These are phyloP conservation scores for Chrysomallon squamiferum DNA, from an alignment of 1,140 invertebrate species.

Conservation along the genomic window DNA sequence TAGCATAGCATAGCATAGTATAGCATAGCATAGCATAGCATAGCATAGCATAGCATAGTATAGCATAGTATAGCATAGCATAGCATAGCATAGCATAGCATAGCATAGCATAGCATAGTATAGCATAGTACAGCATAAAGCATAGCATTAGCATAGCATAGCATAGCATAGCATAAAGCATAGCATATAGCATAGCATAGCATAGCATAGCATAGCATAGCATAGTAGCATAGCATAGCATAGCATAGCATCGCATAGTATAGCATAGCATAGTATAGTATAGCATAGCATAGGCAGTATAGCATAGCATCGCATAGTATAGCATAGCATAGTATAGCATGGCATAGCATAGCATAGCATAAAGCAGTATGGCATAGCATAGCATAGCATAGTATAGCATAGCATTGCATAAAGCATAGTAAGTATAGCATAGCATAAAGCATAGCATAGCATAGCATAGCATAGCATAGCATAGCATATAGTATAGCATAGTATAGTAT, in stretches of 20 bases:
- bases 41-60: no score
- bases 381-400: no score
- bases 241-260: constrained; percentile 12
- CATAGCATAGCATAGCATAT: constrained; percentile 10
- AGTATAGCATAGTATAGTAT: constrained; percentile 18
- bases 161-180: constrained; percentile 11
- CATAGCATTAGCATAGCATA: constrained; percentile 17
- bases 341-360: no score
- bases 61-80: no score
- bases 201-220: constrained; percentile 18
- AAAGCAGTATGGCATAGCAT: no score
- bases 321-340: constrained; percentile 17
- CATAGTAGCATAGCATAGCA: constrained; percentile 17
- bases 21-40: no score
- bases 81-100: no score
- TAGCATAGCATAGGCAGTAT: constrained; percentile 14
- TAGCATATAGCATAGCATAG: constrained; percentile 18
- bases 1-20: no score
- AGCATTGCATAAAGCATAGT: constrained; percentile 13
- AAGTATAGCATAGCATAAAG: constrained; percentile 11
- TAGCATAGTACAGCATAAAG: not conserved
- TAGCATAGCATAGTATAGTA: constrained; percentile 14
- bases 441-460: constrained; percentile 13
- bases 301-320: constrained; percentile 16
- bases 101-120: not conserved